These are phyloP conservation scores for Drosophila littoralis DNA, from an alignment of 1,140 invertebrate species.

Conservation along the genomic window DNA sequence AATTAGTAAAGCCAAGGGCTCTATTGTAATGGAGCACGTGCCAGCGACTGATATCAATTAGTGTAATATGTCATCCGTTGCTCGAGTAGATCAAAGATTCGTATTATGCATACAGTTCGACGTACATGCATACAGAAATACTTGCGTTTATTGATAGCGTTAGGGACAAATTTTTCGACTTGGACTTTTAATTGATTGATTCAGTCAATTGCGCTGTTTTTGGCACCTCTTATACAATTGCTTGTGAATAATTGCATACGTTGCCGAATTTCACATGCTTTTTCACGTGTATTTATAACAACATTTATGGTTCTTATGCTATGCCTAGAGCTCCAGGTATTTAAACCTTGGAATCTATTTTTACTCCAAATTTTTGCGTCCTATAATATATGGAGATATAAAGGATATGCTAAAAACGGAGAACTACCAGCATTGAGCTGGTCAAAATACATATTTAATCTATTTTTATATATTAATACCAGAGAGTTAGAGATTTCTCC, in stretches of 20 bases:
- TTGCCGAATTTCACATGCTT: slow-evolving; percentile 1
- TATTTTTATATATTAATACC: no score
- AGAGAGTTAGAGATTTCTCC: no score
- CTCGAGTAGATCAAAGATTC: not conserved
- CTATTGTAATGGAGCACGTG: slow-evolving; percentile 46
- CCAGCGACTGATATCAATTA: slow-evolving; percentile 31
- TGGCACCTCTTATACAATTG: slow-evolving; percentile 15
- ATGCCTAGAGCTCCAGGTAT: no score
- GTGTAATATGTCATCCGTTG: slow-evolving; percentile 2
- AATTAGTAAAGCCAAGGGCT: slow-evolving; percentile 43
- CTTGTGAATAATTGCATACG: not conserved
- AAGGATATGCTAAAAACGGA: no score
- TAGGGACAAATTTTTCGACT: not conserved
- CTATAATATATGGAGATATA: no score
- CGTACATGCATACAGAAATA: not conserved
- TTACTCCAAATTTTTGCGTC: no score
- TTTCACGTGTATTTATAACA: no score
- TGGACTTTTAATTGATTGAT: slow-evolving; percentile 41
- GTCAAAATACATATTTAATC: no score
- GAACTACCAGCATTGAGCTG: no score
- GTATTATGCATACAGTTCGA: not conserved
- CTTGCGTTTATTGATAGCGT: not conserved
- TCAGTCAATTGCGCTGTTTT: slow-evolving; percentile 40
- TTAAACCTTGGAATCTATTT: no score
- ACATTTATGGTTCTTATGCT: no score